Evolutionary conservation across 2,888 invertebrate species (phyloP).

Genomic region (Drosophila fungiperda): DNA sequence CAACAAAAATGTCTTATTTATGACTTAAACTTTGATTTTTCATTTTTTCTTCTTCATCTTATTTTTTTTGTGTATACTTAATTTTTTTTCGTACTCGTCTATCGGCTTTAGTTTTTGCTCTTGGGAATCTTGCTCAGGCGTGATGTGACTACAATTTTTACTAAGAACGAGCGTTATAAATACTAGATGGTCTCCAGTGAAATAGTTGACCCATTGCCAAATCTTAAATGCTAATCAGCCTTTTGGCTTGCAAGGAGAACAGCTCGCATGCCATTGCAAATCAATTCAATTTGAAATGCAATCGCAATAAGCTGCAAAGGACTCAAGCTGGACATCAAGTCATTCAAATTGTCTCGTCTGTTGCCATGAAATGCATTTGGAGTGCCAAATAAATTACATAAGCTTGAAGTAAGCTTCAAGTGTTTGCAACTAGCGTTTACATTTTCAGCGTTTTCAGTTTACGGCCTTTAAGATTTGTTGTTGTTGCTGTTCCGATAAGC

Average conservation of each 20-base stretch:
- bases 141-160: conserved; percentile 47
- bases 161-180: conserved; percentile 3
- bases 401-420: conserved; percentile 2
- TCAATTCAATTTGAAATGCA: conserved; percentile 48
- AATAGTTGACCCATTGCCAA: conserved; percentile 20
- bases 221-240: conserved; percentile 24
- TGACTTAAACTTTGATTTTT: conserved; percentile 74
- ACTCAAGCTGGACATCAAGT: not conserved
- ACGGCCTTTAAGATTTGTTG: conserved; percentile 10
- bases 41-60: conserved; percentile 10
- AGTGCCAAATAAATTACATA: conserved; percentile 4
- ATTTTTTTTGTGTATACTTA: conserved; percentile 4
- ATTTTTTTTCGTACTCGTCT: conserved; percentile 5
- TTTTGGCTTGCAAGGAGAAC: conserved; percentile 34
- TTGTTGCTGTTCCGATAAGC: conserved; percentile 36
- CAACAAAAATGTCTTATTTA: conserved; percentile 67
- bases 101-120: conserved; percentile 37
- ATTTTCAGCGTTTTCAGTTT: conserved; percentile 1
- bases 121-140: conserved; percentile 29
- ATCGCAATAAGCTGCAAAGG: conserved; percentile 22
- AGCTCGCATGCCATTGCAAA: conserved; percentile 33
- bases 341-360: conserved; percentile 11
- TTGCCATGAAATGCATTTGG: conserved; percentile 14
- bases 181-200: conserved; percentile 21
- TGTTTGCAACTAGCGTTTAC: not conserved